phyloP scores from a whole-genome alignment of 2,888 invertebrate genomes.

The Formica aserva region DNA sequence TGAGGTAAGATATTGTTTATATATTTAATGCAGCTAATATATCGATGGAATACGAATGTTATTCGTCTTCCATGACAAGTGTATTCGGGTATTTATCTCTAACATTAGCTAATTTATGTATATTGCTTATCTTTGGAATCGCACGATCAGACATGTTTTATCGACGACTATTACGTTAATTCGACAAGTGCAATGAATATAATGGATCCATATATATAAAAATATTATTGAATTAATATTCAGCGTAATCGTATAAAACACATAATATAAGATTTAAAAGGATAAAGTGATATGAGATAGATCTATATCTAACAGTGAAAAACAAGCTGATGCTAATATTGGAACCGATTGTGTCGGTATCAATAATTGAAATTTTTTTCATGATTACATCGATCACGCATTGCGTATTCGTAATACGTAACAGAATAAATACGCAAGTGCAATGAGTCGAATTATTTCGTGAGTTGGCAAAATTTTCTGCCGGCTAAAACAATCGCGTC shows the following conservation, averaged over 20 bases:
- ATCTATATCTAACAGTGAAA: not conserved
- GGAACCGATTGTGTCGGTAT: not conserved
- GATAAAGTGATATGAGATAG: not conserved
- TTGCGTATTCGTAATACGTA: not conserved
- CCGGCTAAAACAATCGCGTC: conserved; percentile 44
- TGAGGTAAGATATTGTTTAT: conserved; percentile 60
- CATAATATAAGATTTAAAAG: not conserved
- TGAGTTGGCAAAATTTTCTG: conserved; percentile 32
- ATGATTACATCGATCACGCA: not conserved
- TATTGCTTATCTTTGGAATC: conserved; percentile 15
- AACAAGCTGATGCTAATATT: not conserved
- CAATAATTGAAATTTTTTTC: conserved; percentile 13
- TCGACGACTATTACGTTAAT: not conserved
- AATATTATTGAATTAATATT: not conserved
- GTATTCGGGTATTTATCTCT: not conserved
- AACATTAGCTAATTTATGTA: not conserved
- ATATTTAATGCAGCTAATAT: not conserved
- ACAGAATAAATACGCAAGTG: not conserved
- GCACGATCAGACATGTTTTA: not conserved
- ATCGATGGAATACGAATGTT: conserved; percentile 3
- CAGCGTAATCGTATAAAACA: not conserved
- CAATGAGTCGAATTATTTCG: conserved; percentile 22
- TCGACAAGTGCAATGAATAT: not conserved
- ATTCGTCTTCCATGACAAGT: not conserved
- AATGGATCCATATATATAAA: not conserved